Conservation (phyloP, 2,113 vertebrate species). For the Platysternon megacephalum region DNA sequence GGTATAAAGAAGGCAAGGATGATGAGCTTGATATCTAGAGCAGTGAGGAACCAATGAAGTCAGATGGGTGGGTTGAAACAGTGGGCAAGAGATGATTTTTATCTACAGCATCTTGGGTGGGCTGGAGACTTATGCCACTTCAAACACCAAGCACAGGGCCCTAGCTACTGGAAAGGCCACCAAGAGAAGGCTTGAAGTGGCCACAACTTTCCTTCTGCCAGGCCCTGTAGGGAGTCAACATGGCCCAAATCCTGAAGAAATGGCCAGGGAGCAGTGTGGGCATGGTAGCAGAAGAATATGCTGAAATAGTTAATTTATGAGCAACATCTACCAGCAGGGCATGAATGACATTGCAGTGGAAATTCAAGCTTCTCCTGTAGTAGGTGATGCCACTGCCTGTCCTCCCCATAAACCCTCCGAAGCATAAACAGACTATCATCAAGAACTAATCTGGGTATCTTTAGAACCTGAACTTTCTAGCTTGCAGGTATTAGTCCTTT, state of each 20-base stretch:
- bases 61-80: background rate
- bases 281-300: background rate
- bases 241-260: background rate
- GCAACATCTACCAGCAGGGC: background rate
- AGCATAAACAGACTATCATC: background rate
- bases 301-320: background rate
- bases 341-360: background rate
- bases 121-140: background rate
- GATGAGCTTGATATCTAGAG: background rate
- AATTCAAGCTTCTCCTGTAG: background rate
- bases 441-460: background rate
- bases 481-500: background rate
- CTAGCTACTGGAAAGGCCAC: background rate
- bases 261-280: background rate
- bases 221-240: background rate
- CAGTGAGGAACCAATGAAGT: background rate
- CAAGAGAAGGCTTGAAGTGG: background rate
- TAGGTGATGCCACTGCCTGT: background rate
- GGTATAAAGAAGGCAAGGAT: background rate
- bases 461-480: background rate
- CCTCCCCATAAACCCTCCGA: background rate
- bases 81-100: background rate
- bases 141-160: background rate
- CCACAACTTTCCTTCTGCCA: background rate
- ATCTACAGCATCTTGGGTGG: background rate